phyloP scores from a whole-genome alignment of 2,888 invertebrate species.

The Zeuzera pyrina region DNA sequence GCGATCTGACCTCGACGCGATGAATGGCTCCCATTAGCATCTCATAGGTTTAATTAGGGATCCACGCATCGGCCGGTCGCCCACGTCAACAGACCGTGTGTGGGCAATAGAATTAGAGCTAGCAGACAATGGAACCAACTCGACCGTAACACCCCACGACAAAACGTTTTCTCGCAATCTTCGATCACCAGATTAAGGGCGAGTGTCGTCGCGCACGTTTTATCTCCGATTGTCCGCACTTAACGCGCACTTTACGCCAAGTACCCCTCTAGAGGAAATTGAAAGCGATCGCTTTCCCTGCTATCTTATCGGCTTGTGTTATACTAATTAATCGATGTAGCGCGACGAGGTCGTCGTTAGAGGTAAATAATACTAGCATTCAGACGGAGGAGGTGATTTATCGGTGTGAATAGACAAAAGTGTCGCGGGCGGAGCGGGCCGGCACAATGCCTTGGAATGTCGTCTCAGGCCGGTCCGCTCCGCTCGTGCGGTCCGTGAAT shows the following conservation, averaged over 20 bases:
- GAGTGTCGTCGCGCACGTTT: slow-evolving; percentile 68
- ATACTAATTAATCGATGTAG: slow-evolving; percentile 71
- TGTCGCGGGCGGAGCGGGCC: slow-evolving; percentile 63
- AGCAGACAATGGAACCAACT: slow-evolving; percentile 58
- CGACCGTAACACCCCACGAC: slow-evolving; percentile 66
- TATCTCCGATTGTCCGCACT: slow-evolving; percentile 73
- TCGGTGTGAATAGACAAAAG: slow-evolving; percentile 69
- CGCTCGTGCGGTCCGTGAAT: slow-evolving; percentile 63
- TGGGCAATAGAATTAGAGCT: slow-evolving; percentile 64
- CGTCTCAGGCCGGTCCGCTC: slow-evolving; percentile 54
- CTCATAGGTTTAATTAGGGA: slow-evolving; percentile 63
- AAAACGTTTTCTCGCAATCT: slow-evolving; percentile 73
- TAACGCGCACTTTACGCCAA: slow-evolving; percentile 70
- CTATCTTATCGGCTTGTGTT: slow-evolving; percentile 70
- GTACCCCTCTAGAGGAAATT: slow-evolving; percentile 71
- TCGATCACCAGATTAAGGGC: slow-evolving; percentile 72
- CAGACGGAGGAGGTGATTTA: slow-evolving; percentile 62
- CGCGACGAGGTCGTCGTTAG: slow-evolving; percentile 54
- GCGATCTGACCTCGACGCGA: slow-evolving; percentile 41
- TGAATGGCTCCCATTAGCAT: slow-evolving; percentile 54
- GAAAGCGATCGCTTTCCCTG: slow-evolving; percentile 70
- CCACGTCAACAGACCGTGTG: slow-evolving; percentile 48
- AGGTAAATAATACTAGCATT: slow-evolving; percentile 64
- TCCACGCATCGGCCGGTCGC: slow-evolving; percentile 42
- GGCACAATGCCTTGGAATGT: slow-evolving; percentile 68